Evolutionary conservation across 2,113 vertebrate genomes (phyloP).

Genomic region (Arenaria interpres): DNA sequence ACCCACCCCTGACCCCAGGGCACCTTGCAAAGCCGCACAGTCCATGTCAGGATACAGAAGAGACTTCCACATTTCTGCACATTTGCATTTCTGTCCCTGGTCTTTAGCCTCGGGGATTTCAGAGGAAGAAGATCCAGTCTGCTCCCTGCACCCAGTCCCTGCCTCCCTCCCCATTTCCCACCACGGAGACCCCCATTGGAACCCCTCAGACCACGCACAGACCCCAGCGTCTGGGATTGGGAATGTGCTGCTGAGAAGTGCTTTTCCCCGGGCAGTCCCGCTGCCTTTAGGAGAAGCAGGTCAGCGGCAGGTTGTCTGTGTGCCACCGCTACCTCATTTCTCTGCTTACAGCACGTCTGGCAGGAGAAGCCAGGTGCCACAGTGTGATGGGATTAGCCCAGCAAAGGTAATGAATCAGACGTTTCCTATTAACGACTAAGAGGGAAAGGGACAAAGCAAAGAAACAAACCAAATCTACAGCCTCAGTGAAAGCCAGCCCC

Average conservation of each 20-base stretch:
- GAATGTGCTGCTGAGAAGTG: neutral
- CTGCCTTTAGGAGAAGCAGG: neutral
- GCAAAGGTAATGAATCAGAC: neutral
- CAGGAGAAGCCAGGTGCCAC: neutral
- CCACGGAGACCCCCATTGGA: rapidly evolving
- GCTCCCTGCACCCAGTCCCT: rapidly evolving
- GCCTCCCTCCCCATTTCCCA: neutral
- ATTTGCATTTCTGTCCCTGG: neutral
- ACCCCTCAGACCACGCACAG: rapidly evolving
- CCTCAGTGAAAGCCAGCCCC: neutral
- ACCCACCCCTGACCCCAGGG: rapidly evolving
- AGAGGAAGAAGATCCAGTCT: neutral
- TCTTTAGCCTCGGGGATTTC: neutral
- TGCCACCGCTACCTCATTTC: neutral
- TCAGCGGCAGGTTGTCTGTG: neutral
- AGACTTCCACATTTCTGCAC: neutral
- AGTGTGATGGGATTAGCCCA: neutral
- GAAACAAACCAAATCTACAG: neutral
- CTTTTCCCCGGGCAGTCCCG: neutral
- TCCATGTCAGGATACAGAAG: neutral
- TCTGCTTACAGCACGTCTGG: neutral
- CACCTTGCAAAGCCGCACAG: neutral
- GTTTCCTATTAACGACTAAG: neutral
- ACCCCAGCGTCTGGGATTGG: rapidly evolving
- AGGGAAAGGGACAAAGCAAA: neutral